Evolutionary conservation across 1,140 invertebrate species (phyloP).

Genomic region (Elysia chlorotica): DNA sequence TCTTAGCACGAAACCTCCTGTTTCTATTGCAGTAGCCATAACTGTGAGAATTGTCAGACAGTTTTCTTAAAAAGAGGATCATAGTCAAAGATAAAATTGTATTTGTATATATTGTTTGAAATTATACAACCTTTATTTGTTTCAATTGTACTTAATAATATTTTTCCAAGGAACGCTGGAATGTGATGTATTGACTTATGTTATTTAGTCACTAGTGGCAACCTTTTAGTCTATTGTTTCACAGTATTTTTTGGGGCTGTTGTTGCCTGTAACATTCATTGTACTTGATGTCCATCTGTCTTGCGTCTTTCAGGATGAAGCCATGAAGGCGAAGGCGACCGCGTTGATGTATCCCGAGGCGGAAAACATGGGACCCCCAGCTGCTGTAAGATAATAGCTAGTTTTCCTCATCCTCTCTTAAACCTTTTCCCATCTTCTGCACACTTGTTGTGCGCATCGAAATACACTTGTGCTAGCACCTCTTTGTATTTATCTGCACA

Average conservation of each 20-base stretch:
- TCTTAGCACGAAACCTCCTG: too few species aligned
- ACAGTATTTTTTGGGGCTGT: not conserved
- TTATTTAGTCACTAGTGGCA: not conserved
- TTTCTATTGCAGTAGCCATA: too few species aligned
- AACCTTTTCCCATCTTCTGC: too few species aligned
- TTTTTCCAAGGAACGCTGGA: not conserved
- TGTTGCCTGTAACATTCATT: not conserved
- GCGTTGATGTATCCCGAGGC: slow-evolving; percentile 47
- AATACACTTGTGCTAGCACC: too few species aligned
- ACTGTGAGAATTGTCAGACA: too few species aligned
- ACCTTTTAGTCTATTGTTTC: not conserved
- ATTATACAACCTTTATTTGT: not conserved
- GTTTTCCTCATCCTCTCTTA: too few species aligned
- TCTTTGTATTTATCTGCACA: too few species aligned
- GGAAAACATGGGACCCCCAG: slow-evolving; percentile 48
- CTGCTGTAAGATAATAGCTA: too few species aligned
- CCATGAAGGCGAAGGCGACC: slow-evolving; percentile 44
- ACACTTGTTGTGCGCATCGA: too few species aligned
- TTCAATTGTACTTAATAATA: not conserved
- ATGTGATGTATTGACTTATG: not conserved
- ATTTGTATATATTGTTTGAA: too few species aligned
- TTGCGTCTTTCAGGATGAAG: slow-evolving; percentile 43
- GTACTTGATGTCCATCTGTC: not conserved
- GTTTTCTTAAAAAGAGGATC: too few species aligned
- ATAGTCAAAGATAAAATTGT: too few species aligned